Base-by-base conservation (phyloP, 2,113 vertebrate genomes). In the Oryzias javanicus region DNA sequence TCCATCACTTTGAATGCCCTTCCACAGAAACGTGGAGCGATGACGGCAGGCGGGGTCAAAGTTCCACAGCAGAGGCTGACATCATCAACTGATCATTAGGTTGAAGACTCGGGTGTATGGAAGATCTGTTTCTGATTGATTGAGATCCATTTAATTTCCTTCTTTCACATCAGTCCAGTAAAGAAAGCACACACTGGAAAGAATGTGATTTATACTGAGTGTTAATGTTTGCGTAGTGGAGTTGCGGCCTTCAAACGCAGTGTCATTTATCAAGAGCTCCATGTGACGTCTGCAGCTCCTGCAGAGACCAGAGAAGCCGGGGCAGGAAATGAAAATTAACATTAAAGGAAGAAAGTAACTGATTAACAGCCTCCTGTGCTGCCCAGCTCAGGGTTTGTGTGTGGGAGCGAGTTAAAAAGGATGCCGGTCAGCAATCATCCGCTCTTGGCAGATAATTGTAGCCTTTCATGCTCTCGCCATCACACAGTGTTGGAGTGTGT, bases 391-490 rank as follows among this genome's bases (percentile, higher is more conserved):
- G 25, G 58, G 25, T 35, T 41, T 24, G 59, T 64, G 63, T 53
- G 84, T 84, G 72, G 73, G 80, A 46, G 80, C 22, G 25, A 16
- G 48, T 49, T 60, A 70, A 53, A 72, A 60, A 64, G 70, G 40
- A 56, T 80, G 74, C 17, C 71, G 76, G 66, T 18, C 70, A 78
- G 48, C 56, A 55, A 70, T 63, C 50, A 42, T 47, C 22, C 0
- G 52, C 55, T 78, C 61, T 79, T 74, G 70, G 75, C 81, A 79
- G 72, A 60, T 69, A 80, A 70, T 73, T 18, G 44, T 73, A 66
- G 59, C 57, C 53, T 72, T 74, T 74, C 50, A 49, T 49, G 42
- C 65, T 42, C 57, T 69, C 54, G 14, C 70, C 67, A 77, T 71
- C 77, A 78, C 68, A 79, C 60, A 53, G 57, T 42, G 55, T 24